These are phyloP conservation scores for Gracilinanus agilis DNA, from an alignment of 2,113 vertebrate genomes.

Conservation along the genomic window DNA sequence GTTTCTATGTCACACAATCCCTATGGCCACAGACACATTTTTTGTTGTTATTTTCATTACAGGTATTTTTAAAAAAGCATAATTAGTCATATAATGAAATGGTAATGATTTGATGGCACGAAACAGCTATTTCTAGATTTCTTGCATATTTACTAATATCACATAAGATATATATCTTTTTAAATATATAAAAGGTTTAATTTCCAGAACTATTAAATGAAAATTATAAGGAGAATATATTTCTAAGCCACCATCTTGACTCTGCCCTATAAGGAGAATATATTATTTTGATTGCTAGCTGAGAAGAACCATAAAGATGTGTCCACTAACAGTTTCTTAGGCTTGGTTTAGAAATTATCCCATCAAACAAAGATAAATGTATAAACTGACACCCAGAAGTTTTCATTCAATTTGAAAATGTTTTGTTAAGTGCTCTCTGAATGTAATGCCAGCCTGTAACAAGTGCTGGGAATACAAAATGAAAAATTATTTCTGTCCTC, in stretches of 20 bases:
- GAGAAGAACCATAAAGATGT: neutral
- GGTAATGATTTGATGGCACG: neutral
- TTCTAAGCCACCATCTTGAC: neutral
- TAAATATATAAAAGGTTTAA: neutral
- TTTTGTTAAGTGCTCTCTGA: neutral
- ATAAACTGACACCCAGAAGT: neutral
- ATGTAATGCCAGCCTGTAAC: neutral
- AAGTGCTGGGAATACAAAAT: neutral
- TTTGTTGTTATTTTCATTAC: neutral
- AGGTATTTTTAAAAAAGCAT: neutral
- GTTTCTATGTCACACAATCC: neutral
- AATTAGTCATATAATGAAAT: neutral
- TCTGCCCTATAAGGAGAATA: neutral
- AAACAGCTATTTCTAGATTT: slow-evolving; percentile 1
- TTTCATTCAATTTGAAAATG: neutral
- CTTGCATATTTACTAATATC: slow-evolving; percentile 19
- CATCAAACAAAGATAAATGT: neutral
- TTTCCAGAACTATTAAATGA: slow-evolving; percentile 20
- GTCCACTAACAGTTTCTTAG: neutral
- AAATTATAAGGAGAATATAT: neutral
- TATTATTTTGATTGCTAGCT: neutral
- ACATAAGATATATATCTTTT: neutral
- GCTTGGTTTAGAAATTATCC: neutral
- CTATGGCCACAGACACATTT: neutral
- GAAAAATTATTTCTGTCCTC: neutral